A percentile compares a stretch with the other conserved stretches of the same genome.
phyloP scores from a whole-genome alignment of 2,113 vertebrate species.

The Mixornis gularis region DNA sequence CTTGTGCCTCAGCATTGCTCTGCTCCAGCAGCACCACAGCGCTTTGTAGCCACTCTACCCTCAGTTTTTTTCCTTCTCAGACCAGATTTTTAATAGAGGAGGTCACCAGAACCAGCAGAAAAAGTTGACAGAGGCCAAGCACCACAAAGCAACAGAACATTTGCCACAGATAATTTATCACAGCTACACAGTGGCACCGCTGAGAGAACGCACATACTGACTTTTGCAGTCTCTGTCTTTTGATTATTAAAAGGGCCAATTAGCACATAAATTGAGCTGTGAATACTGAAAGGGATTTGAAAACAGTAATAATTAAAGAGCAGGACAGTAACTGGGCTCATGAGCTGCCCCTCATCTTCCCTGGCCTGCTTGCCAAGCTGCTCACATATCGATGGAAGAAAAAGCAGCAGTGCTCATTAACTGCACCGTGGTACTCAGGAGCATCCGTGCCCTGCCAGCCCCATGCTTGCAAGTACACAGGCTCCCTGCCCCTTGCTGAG shows the following conservation, averaged over 20 bases:
- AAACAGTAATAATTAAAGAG: slow-evolving; percentile 48
- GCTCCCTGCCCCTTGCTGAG: not conserved
- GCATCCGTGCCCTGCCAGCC: not conserved
- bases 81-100: not conserved
- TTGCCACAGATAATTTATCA: slow-evolving; percentile 13
- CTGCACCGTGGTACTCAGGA: not conserved
- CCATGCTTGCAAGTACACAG: not conserved
- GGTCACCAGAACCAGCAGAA: not conserved
- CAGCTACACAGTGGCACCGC: not conserved
- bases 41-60: not conserved
- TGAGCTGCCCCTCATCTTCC: not conserved
- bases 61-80: not conserved
- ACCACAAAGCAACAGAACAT: not conserved
- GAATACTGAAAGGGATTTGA: slow-evolving; percentile 50
- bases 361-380: not conserved
- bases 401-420: not conserved
- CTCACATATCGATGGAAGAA: not conserved
- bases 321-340: not conserved
- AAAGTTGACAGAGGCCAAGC: not conserved
- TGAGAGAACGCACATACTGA: fast-evolving
- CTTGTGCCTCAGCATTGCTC: not conserved
- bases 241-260: slow-evolving; percentile 42
- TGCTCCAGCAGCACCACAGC: not conserved
- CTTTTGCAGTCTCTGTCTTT: slow-evolving; percentile 1
- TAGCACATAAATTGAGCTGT: slow-evolving; percentile 53